Percentiles rank a stretch among this genome's conserved stretches.
These are phyloP conservation scores for Dicycla oo DNA, from an alignment of 2,888 invertebrate genomes.

Conservation along the genomic window DNA sequence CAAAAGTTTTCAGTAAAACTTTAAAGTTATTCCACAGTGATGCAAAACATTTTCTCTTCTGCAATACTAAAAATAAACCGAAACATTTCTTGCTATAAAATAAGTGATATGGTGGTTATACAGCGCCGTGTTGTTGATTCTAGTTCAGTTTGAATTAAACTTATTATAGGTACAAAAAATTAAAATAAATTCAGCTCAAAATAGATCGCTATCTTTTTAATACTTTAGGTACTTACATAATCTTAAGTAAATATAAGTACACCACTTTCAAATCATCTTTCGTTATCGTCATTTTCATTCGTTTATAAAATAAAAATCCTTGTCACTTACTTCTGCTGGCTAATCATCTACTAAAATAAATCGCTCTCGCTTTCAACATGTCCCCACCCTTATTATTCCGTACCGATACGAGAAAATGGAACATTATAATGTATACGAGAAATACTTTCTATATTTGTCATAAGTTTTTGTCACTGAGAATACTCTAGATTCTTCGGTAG, in stretches of 20 bases:
- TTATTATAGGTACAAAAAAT: no score
- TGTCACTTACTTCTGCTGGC: conserved; percentile 1
- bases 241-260: conserved; percentile 30
- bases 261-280: conserved; percentile 34
- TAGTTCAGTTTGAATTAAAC: no score
- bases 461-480: conserved; percentile 32
- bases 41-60: background rate
- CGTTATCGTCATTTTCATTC: conserved; percentile 4
- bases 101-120: no score
- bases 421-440: conserved; percentile 23
- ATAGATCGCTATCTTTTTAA: background rate
- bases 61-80: background rate
- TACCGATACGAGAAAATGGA: conserved; percentile 50
- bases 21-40: background rate
- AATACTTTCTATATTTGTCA: conserved; percentile 41
- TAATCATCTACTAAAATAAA: conserved; percentile 25
- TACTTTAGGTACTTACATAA: no score
- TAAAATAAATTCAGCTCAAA: background rate
- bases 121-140: no score
- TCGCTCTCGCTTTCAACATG: conserved; percentile 51
- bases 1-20: background rate
- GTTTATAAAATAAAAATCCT: background rate
- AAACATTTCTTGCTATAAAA: no score
- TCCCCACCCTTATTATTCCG: conserved; percentile 50
- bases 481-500: conserved; percentile 8